Conservation (phyloP, 1,140 invertebrate genomes). For the Drosophila grimshawi region DNA sequence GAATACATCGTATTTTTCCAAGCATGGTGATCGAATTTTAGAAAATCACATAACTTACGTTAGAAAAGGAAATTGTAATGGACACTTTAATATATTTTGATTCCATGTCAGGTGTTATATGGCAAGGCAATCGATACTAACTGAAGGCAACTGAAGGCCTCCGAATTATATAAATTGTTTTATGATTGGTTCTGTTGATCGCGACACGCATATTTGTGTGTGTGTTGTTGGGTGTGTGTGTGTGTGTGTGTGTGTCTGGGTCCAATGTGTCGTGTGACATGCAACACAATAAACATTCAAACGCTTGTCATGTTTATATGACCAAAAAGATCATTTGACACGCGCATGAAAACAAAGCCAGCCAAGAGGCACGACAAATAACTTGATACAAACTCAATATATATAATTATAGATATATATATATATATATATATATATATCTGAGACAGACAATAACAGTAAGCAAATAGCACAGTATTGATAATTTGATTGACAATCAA, state of each 20-base stretch:
- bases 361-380: slow-evolving; percentile 13
- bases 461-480: neutral
- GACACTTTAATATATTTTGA: no score
- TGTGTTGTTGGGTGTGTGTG: slow-evolving; percentile 4
- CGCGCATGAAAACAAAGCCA: slow-evolving; percentile 17
- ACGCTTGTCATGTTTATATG: slow-evolving; percentile 40
- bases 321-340: slow-evolving; percentile 48
- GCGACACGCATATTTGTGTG: slow-evolving; percentile 27
- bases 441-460: neutral
- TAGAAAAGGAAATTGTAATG: no score
- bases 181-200: slow-evolving; percentile 15
- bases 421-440: slow-evolving; percentile 6
- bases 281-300: slow-evolving; percentile 36
- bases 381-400: slow-evolving; percentile 38
- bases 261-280: slow-evolving; percentile 27
- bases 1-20: no score
- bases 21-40: no score
- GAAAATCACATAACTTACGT: no score
- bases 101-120: no score
- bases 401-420: neutral
- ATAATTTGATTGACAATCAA: slow-evolving; percentile 3
- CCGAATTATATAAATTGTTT: neutral
- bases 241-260: neutral
- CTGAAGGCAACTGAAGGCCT: neutral
- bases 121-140: no score